A percentile compares a stretch with the other conserved stretches of the same genome.
phyloP scores from a whole-genome alignment of 2,797 vertebrate species.

The Dromococcyx pavoninus region DNA sequence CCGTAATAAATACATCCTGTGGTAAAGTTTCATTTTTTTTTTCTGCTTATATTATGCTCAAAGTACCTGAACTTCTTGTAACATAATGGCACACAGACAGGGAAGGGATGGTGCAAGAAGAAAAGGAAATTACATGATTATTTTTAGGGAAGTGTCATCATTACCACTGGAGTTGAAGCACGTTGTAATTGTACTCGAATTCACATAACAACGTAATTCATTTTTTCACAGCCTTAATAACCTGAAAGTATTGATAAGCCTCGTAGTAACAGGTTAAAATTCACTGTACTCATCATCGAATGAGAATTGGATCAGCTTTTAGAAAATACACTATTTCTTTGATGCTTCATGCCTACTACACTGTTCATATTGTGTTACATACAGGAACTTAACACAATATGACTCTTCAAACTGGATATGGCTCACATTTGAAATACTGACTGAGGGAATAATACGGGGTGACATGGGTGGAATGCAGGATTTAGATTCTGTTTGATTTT shows the following conservation, averaged over 20 bases:
- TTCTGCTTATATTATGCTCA: constrained; percentile 30
- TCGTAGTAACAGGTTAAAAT: constrained; percentile 19
- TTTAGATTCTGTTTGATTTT: constrained; percentile 32
- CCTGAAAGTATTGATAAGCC: constrained; percentile 31
- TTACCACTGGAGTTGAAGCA: constrained; percentile 19
- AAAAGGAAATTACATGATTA: constrained; percentile 57
- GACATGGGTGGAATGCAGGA: background rate
- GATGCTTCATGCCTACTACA: background rate
- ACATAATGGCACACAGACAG: constrained; percentile 11
- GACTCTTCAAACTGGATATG: background rate
- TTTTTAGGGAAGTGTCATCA: constrained; percentile 54
- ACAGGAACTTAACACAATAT: background rate
- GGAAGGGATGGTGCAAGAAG: background rate
- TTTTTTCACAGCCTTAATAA: constrained; percentile 32
- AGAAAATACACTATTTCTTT: background rate
- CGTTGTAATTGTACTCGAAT: constrained; percentile 41
- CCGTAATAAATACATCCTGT: constrained; percentile 20
- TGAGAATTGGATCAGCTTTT: background rate
- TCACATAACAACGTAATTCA: constrained; percentile 28
- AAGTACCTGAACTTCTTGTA: constrained; percentile 17
- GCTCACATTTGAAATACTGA: constrained; percentile 16
- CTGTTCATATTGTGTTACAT: background rate
- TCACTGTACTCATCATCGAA: background rate
- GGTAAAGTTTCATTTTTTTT: constrained; percentile 38
- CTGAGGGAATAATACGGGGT: background rate